Evolutionary conservation across 2,888 invertebrate species (phyloP).

Genomic region (Acleris holmiana): DNA sequence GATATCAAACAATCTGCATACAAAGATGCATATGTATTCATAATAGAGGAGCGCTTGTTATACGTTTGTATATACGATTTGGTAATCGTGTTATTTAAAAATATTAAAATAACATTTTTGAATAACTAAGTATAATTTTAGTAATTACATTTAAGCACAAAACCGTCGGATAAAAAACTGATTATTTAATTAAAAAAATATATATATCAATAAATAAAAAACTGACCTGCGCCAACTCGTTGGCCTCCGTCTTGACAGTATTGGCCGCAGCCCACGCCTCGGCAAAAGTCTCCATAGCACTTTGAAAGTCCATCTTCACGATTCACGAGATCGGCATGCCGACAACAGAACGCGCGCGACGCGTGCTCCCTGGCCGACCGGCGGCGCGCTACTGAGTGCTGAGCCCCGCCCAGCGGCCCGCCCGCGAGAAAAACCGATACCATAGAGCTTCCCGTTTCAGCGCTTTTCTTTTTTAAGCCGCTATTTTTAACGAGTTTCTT

Average conservation of each 20-base stretch:
- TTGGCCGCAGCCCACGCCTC: constrained; percentile 98
- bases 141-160: too few species aligned
- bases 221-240: constrained; percentile 88
- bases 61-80: background rate
- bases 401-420: constrained; percentile 81
- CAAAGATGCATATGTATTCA: constrained; percentile 36
- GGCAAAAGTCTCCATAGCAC: constrained; percentile 99
- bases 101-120: too few species aligned
- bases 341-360: constrained; percentile 73
- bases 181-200: too few species aligned
- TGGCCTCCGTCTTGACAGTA: constrained; percentile 86
- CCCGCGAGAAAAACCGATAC: constrained; percentile 83
- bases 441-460: constrained; percentile 83
- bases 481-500: constrained; percentile 80
- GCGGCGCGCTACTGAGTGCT: constrained; percentile 85
- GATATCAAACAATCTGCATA: constrained; percentile 36
- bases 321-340: constrained; percentile 82
- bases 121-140: too few species aligned
- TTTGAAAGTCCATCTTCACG: constrained; percentile 96
- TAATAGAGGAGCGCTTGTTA: background rate
- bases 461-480: constrained; percentile 84
- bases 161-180: too few species aligned
- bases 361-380: constrained; percentile 84
- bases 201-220: too few species aligned
- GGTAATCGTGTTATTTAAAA: too few species aligned